phyloP scores from a whole-genome alignment of 1,140 invertebrate species.

The Drosophila cardini region DNA sequence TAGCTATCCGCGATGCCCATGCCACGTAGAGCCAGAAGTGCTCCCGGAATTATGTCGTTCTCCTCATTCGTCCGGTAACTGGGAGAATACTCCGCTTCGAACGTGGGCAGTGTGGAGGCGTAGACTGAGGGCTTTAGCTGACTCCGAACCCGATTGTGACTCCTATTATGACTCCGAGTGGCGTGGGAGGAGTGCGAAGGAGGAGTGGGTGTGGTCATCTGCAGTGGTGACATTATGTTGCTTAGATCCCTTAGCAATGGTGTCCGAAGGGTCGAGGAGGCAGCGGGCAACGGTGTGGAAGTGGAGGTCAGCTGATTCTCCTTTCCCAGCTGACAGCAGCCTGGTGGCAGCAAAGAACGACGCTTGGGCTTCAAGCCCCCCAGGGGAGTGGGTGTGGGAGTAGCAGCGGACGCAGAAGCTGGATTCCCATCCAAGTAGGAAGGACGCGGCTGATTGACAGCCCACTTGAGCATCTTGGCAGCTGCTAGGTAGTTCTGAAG shows the following conservation, averaged over 20 bases:
- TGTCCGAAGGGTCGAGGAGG: background rate
- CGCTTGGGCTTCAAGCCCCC: conserved; percentile 48
- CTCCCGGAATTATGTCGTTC: conserved; percentile 65
- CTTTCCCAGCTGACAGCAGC: conserved; percentile 49
- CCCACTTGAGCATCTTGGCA: conserved; percentile 83
- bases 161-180: conserved; percentile 47
- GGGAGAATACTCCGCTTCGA: conserved; percentile 79
- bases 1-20: conserved; percentile 80
- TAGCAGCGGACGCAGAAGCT: background rate
- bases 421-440: conserved; percentile 63
- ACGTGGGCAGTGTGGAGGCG: conserved; percentile 72
- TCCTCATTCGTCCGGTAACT: conserved; percentile 49
- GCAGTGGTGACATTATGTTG: conserved; percentile 61
- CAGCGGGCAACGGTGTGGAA: conserved; percentile 72
- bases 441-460: conserved; percentile 75
- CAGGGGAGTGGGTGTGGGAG: conserved; percentile 9
- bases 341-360: conserved; percentile 37
- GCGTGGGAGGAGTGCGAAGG: no score
- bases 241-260: conserved; percentile 69
- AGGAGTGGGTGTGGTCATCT: conserved; percentile 40
- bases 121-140: conserved; percentile 39
- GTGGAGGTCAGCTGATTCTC: conserved; percentile 80
- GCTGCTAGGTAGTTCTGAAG: conserved; percentile 38
- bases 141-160: background rate
- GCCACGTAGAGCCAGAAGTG: conserved; percentile 76